Evolutionary conservation across 2,113 vertebrate genomes (phyloP).

Genomic region (Mungos mungo): DNA sequence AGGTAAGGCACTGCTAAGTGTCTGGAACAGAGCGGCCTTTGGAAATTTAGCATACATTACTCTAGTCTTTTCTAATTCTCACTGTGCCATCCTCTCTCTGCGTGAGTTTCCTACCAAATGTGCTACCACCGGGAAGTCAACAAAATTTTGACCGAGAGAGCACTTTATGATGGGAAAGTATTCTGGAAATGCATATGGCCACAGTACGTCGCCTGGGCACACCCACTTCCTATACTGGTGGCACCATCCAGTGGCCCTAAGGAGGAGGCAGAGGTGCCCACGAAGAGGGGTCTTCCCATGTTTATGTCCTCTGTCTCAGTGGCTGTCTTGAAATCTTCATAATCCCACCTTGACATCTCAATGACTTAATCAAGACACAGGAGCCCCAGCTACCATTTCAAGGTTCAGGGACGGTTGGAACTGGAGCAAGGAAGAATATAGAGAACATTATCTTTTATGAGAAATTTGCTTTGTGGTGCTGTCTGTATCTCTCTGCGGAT

Average conservation of each 20-base stretch:
- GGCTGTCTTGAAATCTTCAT: neutral
- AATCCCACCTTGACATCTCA: neutral
- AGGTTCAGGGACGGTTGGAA: neutral
- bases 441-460: neutral
- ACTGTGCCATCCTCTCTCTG: neutral
- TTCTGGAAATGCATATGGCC: fast-evolving
- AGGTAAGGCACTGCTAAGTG: no score
- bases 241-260: neutral
- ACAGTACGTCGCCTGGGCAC: fast-evolving
- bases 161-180: neutral
- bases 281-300: neutral
- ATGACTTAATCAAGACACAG: neutral
- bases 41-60: neutral
- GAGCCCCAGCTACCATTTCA: neutral
- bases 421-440: neutral
- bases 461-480: no score
- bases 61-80: neutral
- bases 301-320: neutral
- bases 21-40: neutral
- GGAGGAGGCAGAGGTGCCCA: neutral
- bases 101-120: neutral
- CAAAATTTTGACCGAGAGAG: neutral
- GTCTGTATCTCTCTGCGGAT: neutral
- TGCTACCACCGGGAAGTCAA: no score
- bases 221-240: fast-evolving